Evolutionary conservation across 2,888 invertebrate genomes (phyloP), one percentile per base, ranked within the genome.

Genomic region (Catocala fraxini): DNA sequence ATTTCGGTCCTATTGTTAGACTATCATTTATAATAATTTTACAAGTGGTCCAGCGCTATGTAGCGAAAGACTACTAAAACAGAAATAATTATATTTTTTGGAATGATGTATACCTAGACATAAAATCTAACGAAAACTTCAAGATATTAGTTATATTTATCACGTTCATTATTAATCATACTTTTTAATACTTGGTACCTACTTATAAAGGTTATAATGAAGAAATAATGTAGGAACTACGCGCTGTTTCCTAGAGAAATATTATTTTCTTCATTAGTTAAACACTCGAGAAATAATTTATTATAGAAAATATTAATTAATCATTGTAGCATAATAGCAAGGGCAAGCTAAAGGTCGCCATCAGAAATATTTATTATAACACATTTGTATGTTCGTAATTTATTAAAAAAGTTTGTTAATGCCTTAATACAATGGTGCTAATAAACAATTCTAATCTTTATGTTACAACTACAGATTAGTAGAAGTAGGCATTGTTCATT

Each of bases 291-390:
- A 43, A 51, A 51, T 46, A 51, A 46, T 42, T 51, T 63, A 53
- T 43, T 64, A 60, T 65, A 59, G 49, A 33, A 55, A 71, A 54
- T 55, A 59, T 59, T 56, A 66, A 73, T 73, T 68, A 70, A 74
- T 74, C 67, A 74, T 55, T 57, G 45, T 59, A 39, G 41, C 57
- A 56, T 35, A 63, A 61, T 7, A 35, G 52, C 49, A 46, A 65
- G 57, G 60, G 35, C 63, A 15, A 59, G 49, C 41, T 51, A 42
- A 65, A 74, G 70, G 75, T 74, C 75, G 63, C 34, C 12, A 43
- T 35, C 35, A 43, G 15, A 48, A 48, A 53, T 33, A 15, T 34
- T 53, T 15, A n/a, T 54, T 42, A 35, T 56, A 42, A 25, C 15
- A 49, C 25, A 48, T 9, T 11, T 47, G 0, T 25, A 47, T 0